Base-by-base conservation (phyloP, 2,888 invertebrate species). In the Apeira syringaria region DNA sequence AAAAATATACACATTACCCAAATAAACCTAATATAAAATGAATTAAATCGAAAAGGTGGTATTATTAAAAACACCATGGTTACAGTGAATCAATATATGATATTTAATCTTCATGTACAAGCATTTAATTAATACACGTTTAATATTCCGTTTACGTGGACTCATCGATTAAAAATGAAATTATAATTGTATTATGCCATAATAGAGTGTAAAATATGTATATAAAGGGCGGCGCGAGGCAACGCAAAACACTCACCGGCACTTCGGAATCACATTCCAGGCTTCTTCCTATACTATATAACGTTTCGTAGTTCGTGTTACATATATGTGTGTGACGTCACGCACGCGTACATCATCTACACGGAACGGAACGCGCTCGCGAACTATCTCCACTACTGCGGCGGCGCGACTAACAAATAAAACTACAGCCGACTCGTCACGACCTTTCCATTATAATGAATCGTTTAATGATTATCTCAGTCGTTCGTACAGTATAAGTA, bases 51-150 rank as follows among this genome's bases (percentile, higher is more conserved):
- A 80, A 77, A 71, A 80, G 87, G 85, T 82, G 84, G 85, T 76
- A 80, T 76, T 78, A 79, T 83, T 85, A 86, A 89, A 88, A 88
- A 86, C 84, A 84, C 85, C 86, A 84, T 71, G 72, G 74, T 68
- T 86, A 91, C 91, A 92, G 93, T 93, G 93, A 93, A 92, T 93
- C 92, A 93, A 93, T 93, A 93, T 93, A 93, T 91, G 91, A 92
- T 92, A 92, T 93, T 92, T 92, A 93, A 93, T 93, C 91, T 92
- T 93, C 93, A 93, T 93, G 92, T 93, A 93, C 93, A 93, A 93
- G 93, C 93, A 92, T 92, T 91, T 15, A 92, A 92, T 54, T 90
- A 92, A 84, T 89, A 89, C 88, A 87, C 84, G 78, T 84, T 82
- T 70, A 71, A 79, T 80, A 77, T 74, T 81, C 70, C 72, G 72